Evolutionary conservation across 2,888 invertebrate species (phyloP), one percentile per base, ranked within the genome.

Genomic region (Drosophila silvestris): DNA sequence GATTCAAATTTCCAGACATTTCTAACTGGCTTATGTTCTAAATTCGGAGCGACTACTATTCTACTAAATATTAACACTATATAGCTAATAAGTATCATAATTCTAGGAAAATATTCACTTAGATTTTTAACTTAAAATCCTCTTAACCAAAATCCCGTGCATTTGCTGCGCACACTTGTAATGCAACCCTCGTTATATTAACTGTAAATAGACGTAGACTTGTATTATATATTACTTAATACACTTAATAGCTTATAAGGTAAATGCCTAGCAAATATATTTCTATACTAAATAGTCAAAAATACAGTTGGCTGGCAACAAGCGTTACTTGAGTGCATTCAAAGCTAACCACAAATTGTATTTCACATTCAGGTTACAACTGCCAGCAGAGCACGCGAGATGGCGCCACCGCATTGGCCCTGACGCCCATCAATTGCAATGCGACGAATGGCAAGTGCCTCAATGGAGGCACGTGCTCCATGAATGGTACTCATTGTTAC

Each of bases 391-490:
- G 91, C 51, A 76, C 67, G 54, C 64, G 82, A 47, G 80, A 80
- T 68, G 82, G 84, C n/a, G 77, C 28, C 28, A 63, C 70, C 26
- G 67, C 85, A 5, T 58, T 85, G 69, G 83, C 85, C 26, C 54
- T 84, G 47, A 69, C 76, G n/a, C 89, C 91, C 35, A 83, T 90
- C 63, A 89, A 82, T 51, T 91, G 92, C 30, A 82, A 89, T 65
- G 85, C 85, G 39, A 92, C 92, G 33, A 87, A 86, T 61, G 93
- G 93, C 61, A 91, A 91, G 62, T 94, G 94, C 66, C 56, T 92
- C 12, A 93, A 94, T 64, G 93, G 93, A 9, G 94, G 93, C 57
- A 93, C 93, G 47, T 94, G 93, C 79, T 91, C 92, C 16, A 82
- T 91, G 75, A 93, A 93, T 67, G 92, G 92, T 41, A 92, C 93